phyloP scores from a whole-genome alignment of 1,140 invertebrate genomes.

The Caenorhabditis briggsae region DNA sequence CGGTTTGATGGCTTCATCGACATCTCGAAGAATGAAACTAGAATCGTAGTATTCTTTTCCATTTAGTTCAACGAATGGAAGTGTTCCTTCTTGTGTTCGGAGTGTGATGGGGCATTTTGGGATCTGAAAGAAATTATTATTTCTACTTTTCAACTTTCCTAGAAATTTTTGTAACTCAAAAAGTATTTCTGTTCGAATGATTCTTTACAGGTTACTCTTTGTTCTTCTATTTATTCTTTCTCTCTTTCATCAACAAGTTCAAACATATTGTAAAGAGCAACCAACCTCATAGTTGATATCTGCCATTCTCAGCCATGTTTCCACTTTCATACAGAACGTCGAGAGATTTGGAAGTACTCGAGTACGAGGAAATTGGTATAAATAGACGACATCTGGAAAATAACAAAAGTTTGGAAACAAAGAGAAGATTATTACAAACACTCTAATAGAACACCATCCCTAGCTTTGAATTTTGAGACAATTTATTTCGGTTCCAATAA shows the following conservation, averaged over 20 bases:
- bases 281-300: conserved; percentile 91
- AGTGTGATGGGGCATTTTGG: neutral
- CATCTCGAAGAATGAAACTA: conserved; percentile 83
- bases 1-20: conserved; percentile 84
- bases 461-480: too few relatives aligned
- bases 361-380: conserved; percentile 89
- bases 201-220: neutral
- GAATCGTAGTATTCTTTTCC: conserved; percentile 92
- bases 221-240: neutral
- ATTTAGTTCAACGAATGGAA: conserved; percentile 92
- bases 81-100: conserved; percentile 88
- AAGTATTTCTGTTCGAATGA: too few relatives aligned
- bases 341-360: conserved; percentile 89
- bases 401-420: neutral
- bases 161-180: too few relatives aligned
- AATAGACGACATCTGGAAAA: conserved; percentile 81
- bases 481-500: too few relatives aligned
- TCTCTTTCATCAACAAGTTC: neutral
- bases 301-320: conserved; percentile 90
- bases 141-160: too few relatives aligned
- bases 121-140: neutral
- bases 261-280: neutral
- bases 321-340: conserved; percentile 93
- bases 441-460: too few relatives aligned
- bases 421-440: too few relatives aligned